Conservation (phyloP, 2,888 invertebrate genomes). For the Pycnomerus fuliginosus region DNA sequence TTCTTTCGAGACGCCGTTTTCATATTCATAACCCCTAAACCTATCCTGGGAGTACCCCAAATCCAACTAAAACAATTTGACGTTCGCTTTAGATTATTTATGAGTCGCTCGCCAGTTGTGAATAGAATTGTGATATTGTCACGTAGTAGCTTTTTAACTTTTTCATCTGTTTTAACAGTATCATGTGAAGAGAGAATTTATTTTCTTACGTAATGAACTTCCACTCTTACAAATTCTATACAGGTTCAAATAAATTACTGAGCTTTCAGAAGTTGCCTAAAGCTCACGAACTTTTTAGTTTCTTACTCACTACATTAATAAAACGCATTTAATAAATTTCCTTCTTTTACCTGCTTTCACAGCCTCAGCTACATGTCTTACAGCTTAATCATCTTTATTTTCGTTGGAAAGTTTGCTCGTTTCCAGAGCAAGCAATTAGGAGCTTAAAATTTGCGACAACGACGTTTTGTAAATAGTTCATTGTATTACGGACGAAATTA, state of each 20-base stretch:
- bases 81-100: slow-evolving; percentile 14
- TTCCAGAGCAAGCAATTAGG: not conserved
- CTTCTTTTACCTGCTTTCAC: slow-evolving; percentile 1
- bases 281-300: slow-evolving; percentile 14
- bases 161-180: slow-evolving; percentile 5
- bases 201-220: slow-evolving; percentile 10
- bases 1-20: slow-evolving; percentile 3
- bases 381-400: not conserved
- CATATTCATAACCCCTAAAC: slow-evolving; percentile 3
- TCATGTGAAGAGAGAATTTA: slow-evolving; percentile 4
- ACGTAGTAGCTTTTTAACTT: slow-evolving; percentile 3
- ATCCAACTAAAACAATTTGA: slow-evolving; percentile 19
- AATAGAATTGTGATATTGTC: slow-evolving; percentile 12
- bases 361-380: not conserved
- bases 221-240: slow-evolving; percentile 8
- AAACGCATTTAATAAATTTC: slow-evolving; percentile 11
- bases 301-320: slow-evolving; percentile 12
- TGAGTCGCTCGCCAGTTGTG: slow-evolving; percentile 3
- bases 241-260: slow-evolving; percentile 11
- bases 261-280: slow-evolving; percentile 9
- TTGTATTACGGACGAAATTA: not conserved
- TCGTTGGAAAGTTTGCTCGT: not conserved
- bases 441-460: not conserved
- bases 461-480: not conserved
- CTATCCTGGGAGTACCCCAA: slow-evolving; percentile 10